Percentiles rank a stretch among this genome's conserved stretches.
These are phyloP conservation scores for Tetheella fluctuosa DNA, from an alignment of 2,888 invertebrate species.

Conservation along the genomic window DNA sequence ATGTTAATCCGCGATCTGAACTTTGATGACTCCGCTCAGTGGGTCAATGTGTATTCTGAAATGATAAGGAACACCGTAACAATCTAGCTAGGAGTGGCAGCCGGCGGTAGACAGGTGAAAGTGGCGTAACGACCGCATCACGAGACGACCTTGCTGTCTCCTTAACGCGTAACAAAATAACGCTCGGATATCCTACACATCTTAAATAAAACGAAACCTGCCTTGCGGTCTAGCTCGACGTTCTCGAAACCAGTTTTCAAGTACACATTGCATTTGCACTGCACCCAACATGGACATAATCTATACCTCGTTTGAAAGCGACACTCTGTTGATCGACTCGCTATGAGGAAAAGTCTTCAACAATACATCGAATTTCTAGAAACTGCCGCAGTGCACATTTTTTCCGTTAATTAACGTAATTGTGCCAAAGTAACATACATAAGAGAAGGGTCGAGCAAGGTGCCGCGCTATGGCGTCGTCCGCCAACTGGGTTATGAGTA, in stretches of 20 bases:
- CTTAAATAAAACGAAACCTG: not conserved
- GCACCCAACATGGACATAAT: not conserved
- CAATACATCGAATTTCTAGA: slow-evolving; percentile 7
- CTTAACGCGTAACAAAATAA: slow-evolving; percentile 43
- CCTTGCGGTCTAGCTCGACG: not conserved
- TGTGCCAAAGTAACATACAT: slow-evolving; percentile 49
- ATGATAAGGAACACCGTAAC: slow-evolving; percentile 15
- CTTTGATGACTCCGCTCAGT: slow-evolving; percentile 26
- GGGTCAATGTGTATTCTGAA: slow-evolving; percentile 30
- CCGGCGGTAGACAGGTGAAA: slow-evolving; percentile 63
- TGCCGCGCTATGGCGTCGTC: slow-evolving; percentile 54
- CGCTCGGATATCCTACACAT: slow-evolving; percentile 33
- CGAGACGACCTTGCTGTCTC: slow-evolving; percentile 66
- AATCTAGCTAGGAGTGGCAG: slow-evolving; percentile 33
- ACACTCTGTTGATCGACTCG: not conserved
- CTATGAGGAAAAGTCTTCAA: not conserved
- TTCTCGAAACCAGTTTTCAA: not conserved
- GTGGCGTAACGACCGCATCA: slow-evolving; percentile 54
- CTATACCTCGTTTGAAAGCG: not conserved
- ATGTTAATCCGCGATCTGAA: slow-evolving; percentile 22
- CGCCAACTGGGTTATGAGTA: slow-evolving; percentile 63
- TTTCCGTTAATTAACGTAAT: slow-evolving; percentile 45
- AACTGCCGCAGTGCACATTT: slow-evolving; percentile 14
- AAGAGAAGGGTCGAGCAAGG: slow-evolving; percentile 65
- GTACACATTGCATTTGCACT: not conserved